A percentile compares a stretch with the other conserved stretches of the same genome.
Conservation (phyloP, 2,797 vertebrate genomes). For the Yasuhikotakia modesta region DNA sequence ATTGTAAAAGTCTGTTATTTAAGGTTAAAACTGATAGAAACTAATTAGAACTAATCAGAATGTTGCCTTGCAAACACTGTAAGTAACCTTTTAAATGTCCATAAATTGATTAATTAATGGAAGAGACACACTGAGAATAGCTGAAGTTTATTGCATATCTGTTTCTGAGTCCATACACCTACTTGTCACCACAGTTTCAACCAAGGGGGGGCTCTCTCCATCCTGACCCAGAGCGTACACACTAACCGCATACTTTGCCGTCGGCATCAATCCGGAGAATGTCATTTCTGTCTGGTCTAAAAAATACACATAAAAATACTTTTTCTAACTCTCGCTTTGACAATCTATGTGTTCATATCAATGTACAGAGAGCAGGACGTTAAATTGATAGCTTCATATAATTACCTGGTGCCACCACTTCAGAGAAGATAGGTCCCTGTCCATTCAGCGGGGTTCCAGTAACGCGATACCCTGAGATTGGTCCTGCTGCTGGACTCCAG, state of each 20-base stretch:
- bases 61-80: too few relatives aligned
- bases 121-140: background rate
- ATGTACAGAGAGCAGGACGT: background rate
- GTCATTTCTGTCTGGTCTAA: conserved; percentile 93
- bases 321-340: background rate
- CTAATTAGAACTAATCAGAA: too few relatives aligned
- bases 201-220: conserved; percentile 88
- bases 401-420: conserved; percentile 88
- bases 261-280: conserved; percentile 92
- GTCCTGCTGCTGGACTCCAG: conserved; percentile 90
- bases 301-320: conserved; percentile 33
- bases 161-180: conserved; percentile 62
- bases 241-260: conserved; percentile 87
- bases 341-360: background rate
- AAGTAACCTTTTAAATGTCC: too few relatives aligned
- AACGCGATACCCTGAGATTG: conserved; percentile 90
- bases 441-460: conserved; percentile 87
- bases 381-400: background rate
- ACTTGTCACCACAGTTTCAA: conserved; percentile 88
- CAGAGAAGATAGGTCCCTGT: conserved; percentile 81
- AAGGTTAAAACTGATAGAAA: too few relatives aligned
- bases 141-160: too few relatives aligned
- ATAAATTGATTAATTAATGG: background rate
- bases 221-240: conserved; percentile 86
- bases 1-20: too few relatives aligned